These are phyloP conservation scores for Manacus vitellinus DNA, from an alignment of 2,113 vertebrate genomes.

Conservation along the genomic window DNA sequence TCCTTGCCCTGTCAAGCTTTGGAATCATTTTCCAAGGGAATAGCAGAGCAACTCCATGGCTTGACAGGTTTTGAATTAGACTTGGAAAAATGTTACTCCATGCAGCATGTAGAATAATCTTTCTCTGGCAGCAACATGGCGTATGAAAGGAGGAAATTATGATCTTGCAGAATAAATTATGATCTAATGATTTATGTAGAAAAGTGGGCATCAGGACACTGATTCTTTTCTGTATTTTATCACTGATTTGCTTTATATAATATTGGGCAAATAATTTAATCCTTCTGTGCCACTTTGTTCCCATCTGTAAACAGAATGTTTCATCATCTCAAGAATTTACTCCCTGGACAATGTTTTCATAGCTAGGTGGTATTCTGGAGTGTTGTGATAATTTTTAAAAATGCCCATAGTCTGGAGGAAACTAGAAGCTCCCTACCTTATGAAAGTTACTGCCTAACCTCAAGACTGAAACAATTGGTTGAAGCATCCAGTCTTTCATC, in stretches of 20 bases:
- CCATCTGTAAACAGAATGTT: slow-evolving; percentile 18
- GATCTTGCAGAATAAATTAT: slow-evolving; percentile 31
- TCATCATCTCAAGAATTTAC: background rate
- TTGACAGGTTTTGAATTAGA: slow-evolving; percentile 48
- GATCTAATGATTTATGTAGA: slow-evolving; percentile 1
- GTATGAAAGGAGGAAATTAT: background rate
- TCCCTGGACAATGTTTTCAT: background rate
- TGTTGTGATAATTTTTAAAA: background rate
- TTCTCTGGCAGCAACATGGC: slow-evolving; percentile 1
- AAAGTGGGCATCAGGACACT: background rate
- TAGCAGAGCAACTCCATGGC: background rate
- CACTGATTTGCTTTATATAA: slow-evolving; percentile 12
- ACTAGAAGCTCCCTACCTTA: background rate
- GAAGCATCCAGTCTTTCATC: background rate
- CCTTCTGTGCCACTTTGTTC: background rate
- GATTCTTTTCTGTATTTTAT: slow-evolving; percentile 36
- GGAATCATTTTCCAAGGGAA: slow-evolving; percentile 29
- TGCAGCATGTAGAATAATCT: slow-evolving; percentile 13
- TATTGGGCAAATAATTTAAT: background rate
- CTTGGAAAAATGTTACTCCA: slow-evolving; percentile 45
- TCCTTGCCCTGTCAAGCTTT: slow-evolving; percentile 21
- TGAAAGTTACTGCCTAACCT: slow-evolving; percentile 13
- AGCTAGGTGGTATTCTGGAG: background rate
- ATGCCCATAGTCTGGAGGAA: background rate
- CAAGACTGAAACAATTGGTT: background rate